Base-by-base conservation (phyloP, 2,888 invertebrate genomes). In the Agrotis ipsilon region DNA sequence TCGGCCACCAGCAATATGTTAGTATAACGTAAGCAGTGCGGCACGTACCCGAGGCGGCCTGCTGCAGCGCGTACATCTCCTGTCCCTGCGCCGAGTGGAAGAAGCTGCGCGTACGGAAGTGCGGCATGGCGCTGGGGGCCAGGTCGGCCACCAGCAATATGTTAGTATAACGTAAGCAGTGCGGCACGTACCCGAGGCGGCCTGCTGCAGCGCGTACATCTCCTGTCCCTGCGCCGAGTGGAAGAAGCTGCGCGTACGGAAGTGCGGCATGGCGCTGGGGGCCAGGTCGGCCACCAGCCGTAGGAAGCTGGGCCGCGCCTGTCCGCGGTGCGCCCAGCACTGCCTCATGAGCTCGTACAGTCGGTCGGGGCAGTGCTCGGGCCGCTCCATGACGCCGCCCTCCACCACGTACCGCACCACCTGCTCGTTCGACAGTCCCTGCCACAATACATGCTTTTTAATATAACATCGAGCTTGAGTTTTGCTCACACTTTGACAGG, bases 291-390 rank as follows among this genome's bases (percentile, higher is more conserved):
- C 97, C 84, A 98, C 98, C 24, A 98, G 97, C 79, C 97, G 97
- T 86, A 98, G 96, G 96, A 99, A 99, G 69, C 97, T 96, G 39
- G 99, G 99, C 71, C 99, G 96, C 64, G 97, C 96, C 48, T 96
- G 94, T 0, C 98, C 97, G 84, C 98, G 97, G 92, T 98, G 98
- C 87, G 98, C 97, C 99, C 99, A 99, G 92, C 99, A 99, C 79
- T 97, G 97, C 83, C 97, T 97, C 99, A 99, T 99, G 80, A 99
- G 96, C 82, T 97, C 97, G 94, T 98, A 99, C 92, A 99, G 96
- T 86, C 98, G 97, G 89, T 98, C 98, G 1, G 99, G 99, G 93
- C 99, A 99, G 92, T 99, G 98, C 92, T 98, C 98, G 0, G 99
- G 99, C 75, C 98, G 97, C 92, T 99, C 98, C 99, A 99, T 99